Base-by-base conservation (phyloP, 2,888 invertebrate species). In the Meteorus colon region DNA sequence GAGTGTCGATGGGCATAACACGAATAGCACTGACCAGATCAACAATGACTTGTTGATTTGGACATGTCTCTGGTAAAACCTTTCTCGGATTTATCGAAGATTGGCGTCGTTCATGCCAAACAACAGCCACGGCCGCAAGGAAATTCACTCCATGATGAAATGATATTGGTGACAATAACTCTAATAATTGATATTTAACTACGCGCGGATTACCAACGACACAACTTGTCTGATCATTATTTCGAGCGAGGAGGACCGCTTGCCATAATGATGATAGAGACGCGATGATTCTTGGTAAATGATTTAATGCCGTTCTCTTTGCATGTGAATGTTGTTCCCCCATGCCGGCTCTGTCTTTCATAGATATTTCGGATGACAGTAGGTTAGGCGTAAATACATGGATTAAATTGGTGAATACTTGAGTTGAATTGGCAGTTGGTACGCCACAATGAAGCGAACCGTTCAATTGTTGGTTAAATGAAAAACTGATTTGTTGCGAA, bases 121-220 rank as follows among this genome's bases (percentile, higher is more conserved):
- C 96, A 6, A 96, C 94, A 1, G 96, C 95, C 77, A 97, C 92
- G 2, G 96, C 95, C 8, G 95, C 95, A 75, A 97, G 90, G 84
- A 97, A 95, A 86, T 94, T 94, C 19, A 93, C 92, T 14, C 96
- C 94, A 88, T 97, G 96, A 85, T 96, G 95, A 74, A 95, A 92
- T 8, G 96, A 95, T 69, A 97, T 93, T 0, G 97, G 97, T 83
- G 96, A 96, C 4, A 97, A 89, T 81, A 97, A 94, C 86, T 96
- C 96, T 82, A 97, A 90, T 67, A 97, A 91, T 82, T 95, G 94
- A 82, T 95, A 94, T 79, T 95, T 94, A 14, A 96, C 94, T 80
- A 94, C 91, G 87, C 95, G 92, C 4, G 92, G 91, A 85, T 91
- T 92, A 37, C 93, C 93, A 73, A 92, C 91, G 6, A 93, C 91